Percentiles rank a stretch among this genome's conserved stretches.
Conservation (phyloP, 2,113 vertebrate species). For the Sebastes fasciatus region DNA sequence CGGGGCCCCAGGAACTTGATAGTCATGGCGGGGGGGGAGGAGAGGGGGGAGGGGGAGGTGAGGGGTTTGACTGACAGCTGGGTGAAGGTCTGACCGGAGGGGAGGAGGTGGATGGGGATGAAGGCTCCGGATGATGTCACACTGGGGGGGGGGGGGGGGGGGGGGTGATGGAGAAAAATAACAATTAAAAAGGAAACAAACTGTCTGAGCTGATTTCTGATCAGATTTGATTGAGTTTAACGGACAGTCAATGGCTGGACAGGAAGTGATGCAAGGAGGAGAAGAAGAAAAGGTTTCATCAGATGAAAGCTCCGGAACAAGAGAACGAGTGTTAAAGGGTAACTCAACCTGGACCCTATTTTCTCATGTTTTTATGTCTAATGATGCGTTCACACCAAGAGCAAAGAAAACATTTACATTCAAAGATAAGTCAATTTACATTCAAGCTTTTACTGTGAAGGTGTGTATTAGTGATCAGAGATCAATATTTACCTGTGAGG, state of each 20-base stretch:
- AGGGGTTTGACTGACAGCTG: conserved; percentile 69
- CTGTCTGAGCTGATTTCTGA: not conserved
- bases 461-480: too few relatives aligned
- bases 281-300: not conserved
- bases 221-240: not conserved
- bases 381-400: too few relatives aligned
- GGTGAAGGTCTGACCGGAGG: not conserved
- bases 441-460: too few relatives aligned
- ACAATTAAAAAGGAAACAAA: not conserved
- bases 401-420: not conserved
- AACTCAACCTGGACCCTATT: too few relatives aligned
- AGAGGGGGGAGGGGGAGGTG: conserved; percentile 1
- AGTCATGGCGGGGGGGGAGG: conserved; percentile 63
- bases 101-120: conserved; percentile 59
- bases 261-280: not conserved
- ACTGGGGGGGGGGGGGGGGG: not conserved
- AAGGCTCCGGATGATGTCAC: conserved; percentile 36
- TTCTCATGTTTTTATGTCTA: too few relatives aligned
- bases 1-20: conserved; percentile 54
- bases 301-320: not conserved
- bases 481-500: conserved; percentile 41
- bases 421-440: too few relatives aligned
- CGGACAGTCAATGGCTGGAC: not conserved
- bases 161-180: not conserved
- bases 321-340: too few relatives aligned